phyloP scores from a whole-genome alignment of 2,113 vertebrate genomes.

The Eulemur rufifrons region DNA sequence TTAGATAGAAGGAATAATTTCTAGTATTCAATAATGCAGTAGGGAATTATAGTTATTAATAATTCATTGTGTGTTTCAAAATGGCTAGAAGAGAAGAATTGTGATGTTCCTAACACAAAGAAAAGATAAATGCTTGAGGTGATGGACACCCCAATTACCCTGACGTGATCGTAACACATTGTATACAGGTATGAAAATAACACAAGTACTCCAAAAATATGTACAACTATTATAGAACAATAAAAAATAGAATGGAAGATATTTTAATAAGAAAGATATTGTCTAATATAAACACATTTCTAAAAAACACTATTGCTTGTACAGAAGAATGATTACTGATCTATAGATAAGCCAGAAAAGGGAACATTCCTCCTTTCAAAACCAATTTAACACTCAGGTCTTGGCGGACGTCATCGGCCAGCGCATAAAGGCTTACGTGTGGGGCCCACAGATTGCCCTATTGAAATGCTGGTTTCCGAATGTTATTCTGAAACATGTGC shows the following conservation, averaged over 20 bases:
- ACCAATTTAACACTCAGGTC: not conserved
- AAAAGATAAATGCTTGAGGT: not conserved
- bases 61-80: not conserved
- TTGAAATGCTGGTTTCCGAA: conserved; percentile 16
- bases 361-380: not conserved
- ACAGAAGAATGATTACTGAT: not conserved
- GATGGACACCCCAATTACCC: not conserved
- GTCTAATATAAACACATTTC: conserved; percentile 17
- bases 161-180: not conserved
- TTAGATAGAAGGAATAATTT: not conserved
- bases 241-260: conserved; percentile 8
- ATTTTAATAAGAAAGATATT: not conserved
- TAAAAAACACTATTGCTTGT: not conserved
- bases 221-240: not conserved
- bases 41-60: not conserved
- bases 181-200: not conserved
- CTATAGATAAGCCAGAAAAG: conserved; percentile 34
- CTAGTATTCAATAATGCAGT: not conserved
- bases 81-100: not conserved
- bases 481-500: not conserved
- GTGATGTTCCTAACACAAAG: not conserved
- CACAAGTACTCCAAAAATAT: not conserved
- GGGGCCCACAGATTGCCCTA: not conserved
- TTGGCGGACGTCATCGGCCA: not conserved
- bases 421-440: not conserved